Percentiles rank a stretch among this genome's conserved stretches.
These are phyloP conservation scores for Drosophila colorata DNA, from an alignment of 2,888 invertebrate genomes.

Conservation along the genomic window DNA sequence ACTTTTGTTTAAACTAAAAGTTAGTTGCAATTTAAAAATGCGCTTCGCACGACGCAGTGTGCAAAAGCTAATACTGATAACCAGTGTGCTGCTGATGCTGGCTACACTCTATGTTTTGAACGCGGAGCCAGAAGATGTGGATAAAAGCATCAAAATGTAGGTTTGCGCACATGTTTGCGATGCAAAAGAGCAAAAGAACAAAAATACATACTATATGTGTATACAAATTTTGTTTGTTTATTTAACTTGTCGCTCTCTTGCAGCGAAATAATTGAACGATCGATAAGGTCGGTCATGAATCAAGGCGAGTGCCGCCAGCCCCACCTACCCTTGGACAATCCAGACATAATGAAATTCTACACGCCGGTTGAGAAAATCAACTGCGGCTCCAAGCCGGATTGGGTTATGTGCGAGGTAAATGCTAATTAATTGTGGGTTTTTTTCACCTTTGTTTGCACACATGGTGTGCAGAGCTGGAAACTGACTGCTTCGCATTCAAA, in stretches of 20 bases:
- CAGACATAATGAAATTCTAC: constrained; percentile 91
- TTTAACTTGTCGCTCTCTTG: not conserved
- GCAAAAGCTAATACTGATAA: constrained; percentile 50
- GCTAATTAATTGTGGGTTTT: not conserved
- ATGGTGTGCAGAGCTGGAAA: not conserved
- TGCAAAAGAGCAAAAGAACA: too few relatives aligned
- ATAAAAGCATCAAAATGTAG: constrained; percentile 68
- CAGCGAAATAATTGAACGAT: constrained; percentile 86
- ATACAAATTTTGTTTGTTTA: constrained; percentile 9
- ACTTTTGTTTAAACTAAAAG: constrained; percentile 2
- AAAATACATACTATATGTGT: not conserved
- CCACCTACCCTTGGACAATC: constrained; percentile 88
- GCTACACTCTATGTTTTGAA: constrained; percentile 46
- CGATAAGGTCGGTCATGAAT: constrained; percentile 85
- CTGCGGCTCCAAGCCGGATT: constrained; percentile 88
- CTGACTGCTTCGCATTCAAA: too few relatives aligned
- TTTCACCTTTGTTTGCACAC: not conserved
- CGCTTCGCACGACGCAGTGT: constrained; percentile 64
- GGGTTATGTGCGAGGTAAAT: constrained; percentile 91
- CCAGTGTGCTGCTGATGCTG: constrained; percentile 32
- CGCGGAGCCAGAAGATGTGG: constrained; percentile 50
- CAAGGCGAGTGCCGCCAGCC: constrained; percentile 88
- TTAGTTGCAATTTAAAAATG: constrained; percentile 51
- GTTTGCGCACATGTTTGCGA: constrained; percentile 8
- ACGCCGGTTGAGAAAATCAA: constrained; percentile 87